Evolutionary conservation across 2,888 invertebrate species (phyloP).

Genomic region (Oscheius sp.): DNA sequence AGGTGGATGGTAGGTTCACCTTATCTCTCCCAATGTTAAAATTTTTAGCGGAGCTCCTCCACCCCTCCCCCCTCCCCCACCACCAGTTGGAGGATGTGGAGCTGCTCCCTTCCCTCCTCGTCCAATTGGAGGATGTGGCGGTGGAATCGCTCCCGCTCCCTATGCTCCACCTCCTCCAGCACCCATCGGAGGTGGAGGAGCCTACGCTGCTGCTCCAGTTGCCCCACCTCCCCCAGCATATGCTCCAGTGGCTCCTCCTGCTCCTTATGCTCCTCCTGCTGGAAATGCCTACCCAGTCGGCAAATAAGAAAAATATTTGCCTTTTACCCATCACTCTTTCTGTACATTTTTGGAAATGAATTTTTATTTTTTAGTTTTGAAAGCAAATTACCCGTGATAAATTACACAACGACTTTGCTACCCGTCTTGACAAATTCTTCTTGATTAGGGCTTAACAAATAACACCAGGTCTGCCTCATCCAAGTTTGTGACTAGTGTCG

Average conservation of each 20-base stretch:
- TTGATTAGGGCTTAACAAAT: slow-evolving; percentile 3
- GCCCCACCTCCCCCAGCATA: background rate
- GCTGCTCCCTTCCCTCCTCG: slow-evolving; percentile 15
- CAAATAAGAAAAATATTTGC: background rate
- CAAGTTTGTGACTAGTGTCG: slow-evolving; percentile 26
- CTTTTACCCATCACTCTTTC: too few species aligned
- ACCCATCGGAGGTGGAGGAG: background rate
- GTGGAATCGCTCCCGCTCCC: background rate
- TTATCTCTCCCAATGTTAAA: background rate
- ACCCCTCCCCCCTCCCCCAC: background rate
- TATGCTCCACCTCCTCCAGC: background rate
- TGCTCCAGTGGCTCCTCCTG: background rate
- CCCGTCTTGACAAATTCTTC: background rate
- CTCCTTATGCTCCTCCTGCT: background rate
- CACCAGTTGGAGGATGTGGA: background rate
- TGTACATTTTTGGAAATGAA: background rate
- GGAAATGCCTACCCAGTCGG: background rate
- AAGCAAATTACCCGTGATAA: slow-evolving; percentile 1
- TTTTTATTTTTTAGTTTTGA: background rate
- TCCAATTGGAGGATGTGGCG: slow-evolving; percentile 1
- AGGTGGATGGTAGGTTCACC: background rate
- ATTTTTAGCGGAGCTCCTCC: background rate
- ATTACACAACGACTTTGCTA: background rate
- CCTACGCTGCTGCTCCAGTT: background rate
- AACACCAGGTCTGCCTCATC: slow-evolving; percentile 28